Base-by-base conservation (phyloP, 1,140 invertebrate species). In the Trigoniulus corallinus region DNA sequence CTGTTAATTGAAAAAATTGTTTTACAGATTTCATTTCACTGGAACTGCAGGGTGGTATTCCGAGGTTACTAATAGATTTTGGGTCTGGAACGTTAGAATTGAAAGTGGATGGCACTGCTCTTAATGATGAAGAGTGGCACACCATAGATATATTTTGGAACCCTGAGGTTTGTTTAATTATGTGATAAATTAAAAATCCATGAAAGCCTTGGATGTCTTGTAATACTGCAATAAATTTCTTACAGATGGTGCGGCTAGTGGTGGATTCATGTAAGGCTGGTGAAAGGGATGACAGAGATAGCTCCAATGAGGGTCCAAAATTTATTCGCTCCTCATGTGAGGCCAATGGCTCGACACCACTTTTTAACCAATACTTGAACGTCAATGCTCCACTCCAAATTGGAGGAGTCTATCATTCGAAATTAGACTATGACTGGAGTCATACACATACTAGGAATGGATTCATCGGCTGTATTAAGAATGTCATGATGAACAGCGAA, bases 351-450 rank as follows among this genome's bases (percentile, higher is more conserved):
- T 45, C 74, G 1, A 82, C 84, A 0, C 71, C 69, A 21, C 80
- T 81, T 1, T 69, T 74, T 1, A 80, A 83, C 56, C 75, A 83
- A 61, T 81, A 83, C 56, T 67, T 94, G 0, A 92, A 92, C 60
- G 83, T 92, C 0, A 91, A 92, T 63, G 78, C 82, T 0, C 85
- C 88, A 1, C 68, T 94, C 18, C 87, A 93, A 67, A 52, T 95
- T 7, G 91, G 89, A 18, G 89, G 89, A 10, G 73, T 78, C 0
- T 73, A 76, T 65, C 1, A 61, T 71, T 20, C 65, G 87, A 1
- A 72, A 72, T 1, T 61, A 65, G 71, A 3, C 56, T 66, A 45
- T 41, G 61, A 67, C 76, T 82, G 80, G 81, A 70, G 71, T 40
- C 67, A 75, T 58, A 67, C 72, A 22, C 84, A 84, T 1, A 77